Base-by-base conservation (phyloP, 2,888 invertebrate species). In the Hydroisotoma schaefferi region DNA sequence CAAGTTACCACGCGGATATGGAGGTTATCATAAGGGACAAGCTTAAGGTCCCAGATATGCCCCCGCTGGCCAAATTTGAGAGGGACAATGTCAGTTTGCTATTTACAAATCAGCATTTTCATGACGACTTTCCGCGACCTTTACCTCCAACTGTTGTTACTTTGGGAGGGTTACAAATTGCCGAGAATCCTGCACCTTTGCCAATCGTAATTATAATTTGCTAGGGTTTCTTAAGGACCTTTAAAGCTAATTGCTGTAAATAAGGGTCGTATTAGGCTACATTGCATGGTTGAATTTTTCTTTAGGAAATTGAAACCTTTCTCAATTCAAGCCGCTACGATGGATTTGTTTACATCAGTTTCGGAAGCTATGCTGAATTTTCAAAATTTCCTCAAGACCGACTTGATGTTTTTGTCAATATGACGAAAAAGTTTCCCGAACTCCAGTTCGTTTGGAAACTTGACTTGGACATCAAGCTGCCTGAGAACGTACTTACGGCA, bases 81-180 rank as follows among this genome's bases (percentile, higher is more conserved):
- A 53, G 57, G 44, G 18, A 43, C 18, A 63, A 69, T 26, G 48
- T 55, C 0, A 66, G 65, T 33, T 33, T 70, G 27, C 37, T 69
- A 15, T 48, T 70, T 5, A 25, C 62, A 2, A 70, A 68, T 57
- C 61, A 58, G 20, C 64, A 70, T 37, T 57, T 49, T 10, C 33
- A 59, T 5, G 66, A 67, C 25, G 68, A 68, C 29, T 64, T 57
- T 27, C 60, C 67, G 10, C 53, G 67, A 46, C 59, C 66, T 1
- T 18, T 68, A 3, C 67, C 67, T 23, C 65, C 70, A 3, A 57
- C 59, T 25, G 54, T 67, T 1, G 51, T 68, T 20, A 53, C 59
- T 6, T 43, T 67, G 3, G 59, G 59, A 10, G 66, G 66, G 18
- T 63, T 68, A 33, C 57, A 62, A 2, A 59, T 59, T 37, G 62